phyloP scores from a whole-genome alignment of 1,140 invertebrate species.

The Nymphalis io region DNA sequence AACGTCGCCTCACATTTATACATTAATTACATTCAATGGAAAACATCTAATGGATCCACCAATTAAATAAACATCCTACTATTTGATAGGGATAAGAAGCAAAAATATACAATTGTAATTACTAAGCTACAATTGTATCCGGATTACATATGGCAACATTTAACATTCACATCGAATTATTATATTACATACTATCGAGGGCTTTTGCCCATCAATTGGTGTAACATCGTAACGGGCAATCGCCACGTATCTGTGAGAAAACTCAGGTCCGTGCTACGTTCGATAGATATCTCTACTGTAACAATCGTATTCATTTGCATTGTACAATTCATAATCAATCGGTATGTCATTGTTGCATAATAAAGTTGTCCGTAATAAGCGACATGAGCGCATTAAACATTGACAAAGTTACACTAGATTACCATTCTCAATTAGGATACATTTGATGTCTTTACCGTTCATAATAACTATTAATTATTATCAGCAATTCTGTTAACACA shows the following conservation, averaged over 20 bases:
- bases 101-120: conserved; percentile 35
- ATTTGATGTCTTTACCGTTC: conserved; percentile 13
- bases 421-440: conserved; percentile 4
- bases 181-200: conserved; percentile 29
- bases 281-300: not conserved
- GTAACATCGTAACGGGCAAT: not conserved
- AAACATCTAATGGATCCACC: conserved; percentile 38
- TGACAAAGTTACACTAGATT: conserved; percentile 11
- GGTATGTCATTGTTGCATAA: conserved; percentile 11
- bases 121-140: conserved; percentile 39
- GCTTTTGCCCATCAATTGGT: conserved; percentile 7
- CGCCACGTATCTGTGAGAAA: not conserved
- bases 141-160: conserved; percentile 40
- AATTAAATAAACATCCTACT: conserved; percentile 36
- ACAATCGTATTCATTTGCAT: not conserved
- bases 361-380: conserved; percentile 15
- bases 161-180: conserved; percentile 41
- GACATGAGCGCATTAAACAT: conserved; percentile 19
- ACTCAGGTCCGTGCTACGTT: conserved; percentile 7
- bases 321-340: conserved; percentile 16
- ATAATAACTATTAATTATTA: conserved; percentile 7
- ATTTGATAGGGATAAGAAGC: conserved; percentile 37
- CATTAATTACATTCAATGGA: conserved; percentile 32
- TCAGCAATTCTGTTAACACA: conserved; percentile 5
- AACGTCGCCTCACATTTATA: conserved; percentile 33